Conservation (phyloP, 2,113 vertebrate species). For the Bos taurus region DNA sequence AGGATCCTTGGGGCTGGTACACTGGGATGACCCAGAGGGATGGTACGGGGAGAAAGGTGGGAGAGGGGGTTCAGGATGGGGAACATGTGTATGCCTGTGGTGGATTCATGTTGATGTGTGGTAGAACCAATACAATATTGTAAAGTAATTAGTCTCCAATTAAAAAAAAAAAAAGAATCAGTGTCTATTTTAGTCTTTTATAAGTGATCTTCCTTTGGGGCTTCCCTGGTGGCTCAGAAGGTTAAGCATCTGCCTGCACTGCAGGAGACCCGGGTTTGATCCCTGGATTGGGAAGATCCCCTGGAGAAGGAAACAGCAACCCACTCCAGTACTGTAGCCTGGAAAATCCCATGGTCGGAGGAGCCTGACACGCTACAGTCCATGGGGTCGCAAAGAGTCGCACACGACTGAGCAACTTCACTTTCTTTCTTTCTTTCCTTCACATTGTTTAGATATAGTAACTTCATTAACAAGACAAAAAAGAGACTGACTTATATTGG, state of each 20-base stretch:
- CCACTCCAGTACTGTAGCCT: background rate
- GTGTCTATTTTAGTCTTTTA: background rate
- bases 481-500: background rate
- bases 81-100: too few species aligned
- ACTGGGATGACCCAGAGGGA: too few species aligned
- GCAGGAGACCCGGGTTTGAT: accelerated
- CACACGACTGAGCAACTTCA: too few species aligned
- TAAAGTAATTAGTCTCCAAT: too few species aligned
- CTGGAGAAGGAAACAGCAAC: background rate
- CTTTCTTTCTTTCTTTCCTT: background rate
- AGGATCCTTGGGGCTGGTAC: too few species aligned
- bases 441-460: background rate
- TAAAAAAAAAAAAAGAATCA: background rate
- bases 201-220: background rate
- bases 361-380: background rate
- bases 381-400: background rate
- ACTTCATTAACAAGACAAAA: background rate
- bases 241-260: background rate
- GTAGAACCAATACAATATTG: too few species aligned
- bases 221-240: background rate
- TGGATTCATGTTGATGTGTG: too few species aligned
- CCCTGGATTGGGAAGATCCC: background rate
- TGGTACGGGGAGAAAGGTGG: too few species aligned
- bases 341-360: background rate
- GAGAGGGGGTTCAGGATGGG: too few species aligned